Evolutionary conservation across 2,113 vertebrate genomes (phyloP), one percentile per base, ranked within the genome.

Genomic region (Takifugu bimaculatus): DNA sequence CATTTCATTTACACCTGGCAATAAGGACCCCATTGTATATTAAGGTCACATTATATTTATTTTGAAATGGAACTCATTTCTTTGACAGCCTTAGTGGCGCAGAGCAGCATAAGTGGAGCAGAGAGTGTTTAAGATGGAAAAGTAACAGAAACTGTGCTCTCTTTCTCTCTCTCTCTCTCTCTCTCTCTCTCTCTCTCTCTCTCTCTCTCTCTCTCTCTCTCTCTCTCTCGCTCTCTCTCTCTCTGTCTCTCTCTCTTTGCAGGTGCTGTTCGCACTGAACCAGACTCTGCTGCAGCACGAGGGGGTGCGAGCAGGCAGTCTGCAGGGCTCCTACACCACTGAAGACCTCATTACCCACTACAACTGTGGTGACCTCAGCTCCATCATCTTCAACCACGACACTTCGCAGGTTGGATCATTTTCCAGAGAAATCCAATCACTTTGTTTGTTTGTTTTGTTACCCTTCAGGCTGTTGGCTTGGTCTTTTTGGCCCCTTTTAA

Each of bases 321-420:
- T 93, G 64, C 93, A 93, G 85, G 90, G 91, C 54, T 91, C 91
- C 15, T 94, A 90, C 81, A 93, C 88, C 26, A 94, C 89, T 0
- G 93, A 96, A 79, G 93, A 96, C 72, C 93, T 95, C 83, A 94
- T 95, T 79, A 92, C 92, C 58, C 93, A 94, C 87, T 93, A 92
- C 87, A 94, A 91, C 92, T 95, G 94, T 61, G 92, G 94, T 10
- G 92, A 96, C 83, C 92, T 95, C 61, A 91, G 90, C 86, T 92
- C 93, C 62, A 91, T 94, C 88, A 92, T 96, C 85, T 93, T 96
- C 83, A 96, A 90, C 87, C 89, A 91, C 12, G 92, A 94, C 83
- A 93, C 91, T 67, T 92, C 93, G 54, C 94, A 94, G 93, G 93
- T 93, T 72, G 83, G n/a, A 44, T 49, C 54, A 50, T n/a, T 35